Base-by-base conservation (phyloP, 2,888 invertebrate species). In the Eristalis intricaria region DNA sequence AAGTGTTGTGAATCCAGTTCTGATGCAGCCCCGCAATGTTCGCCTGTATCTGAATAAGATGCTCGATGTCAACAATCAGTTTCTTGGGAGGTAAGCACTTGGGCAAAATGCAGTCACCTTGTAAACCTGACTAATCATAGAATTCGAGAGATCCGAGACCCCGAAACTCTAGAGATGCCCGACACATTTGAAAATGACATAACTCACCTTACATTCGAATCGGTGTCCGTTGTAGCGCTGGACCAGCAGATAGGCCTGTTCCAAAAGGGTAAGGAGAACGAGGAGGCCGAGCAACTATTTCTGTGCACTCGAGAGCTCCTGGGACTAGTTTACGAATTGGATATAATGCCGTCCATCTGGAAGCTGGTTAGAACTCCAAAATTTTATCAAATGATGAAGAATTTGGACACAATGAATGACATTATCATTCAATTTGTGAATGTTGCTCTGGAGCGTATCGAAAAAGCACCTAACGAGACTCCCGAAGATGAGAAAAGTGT, bases 1-100 rank as follows among this genome's bases (percentile, higher is more conserved):
- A 38, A 94, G 94, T 1, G 95, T 94, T 84, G 95, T 95, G 0
- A 96, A 96, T 91, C 95, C 95, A 84, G 94, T 95, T 61, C 92
- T 96, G 92, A 91, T 96, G 91, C 94, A 95, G 89, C 95, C 95
- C 0, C 94, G 94, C 90, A 90, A 93, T 32, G 91, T 94, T 0
- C 94, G 93, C 90, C 90, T 93, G 4, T 94, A 94, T 70, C 90
- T 93, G 1, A 92, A 93, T 4, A 92, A 91, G 0, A 91, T 94
- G 58, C 93, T 93, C 76, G 91, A 92, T 79, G 94, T 94, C 40
- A 93, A 94, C 26, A 90, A 56, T 7, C 89, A 90, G 19, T 90
- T 90, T 70, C 29, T 90, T 1, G 23, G 77, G 23, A 79, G 87
- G 83, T 87, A 91, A 19, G 90, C 2, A 56, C 38, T 8, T 43